Base-by-base conservation (phyloP, 2,113 vertebrate genomes). In the Ailuropoda melanoleuca region DNA sequence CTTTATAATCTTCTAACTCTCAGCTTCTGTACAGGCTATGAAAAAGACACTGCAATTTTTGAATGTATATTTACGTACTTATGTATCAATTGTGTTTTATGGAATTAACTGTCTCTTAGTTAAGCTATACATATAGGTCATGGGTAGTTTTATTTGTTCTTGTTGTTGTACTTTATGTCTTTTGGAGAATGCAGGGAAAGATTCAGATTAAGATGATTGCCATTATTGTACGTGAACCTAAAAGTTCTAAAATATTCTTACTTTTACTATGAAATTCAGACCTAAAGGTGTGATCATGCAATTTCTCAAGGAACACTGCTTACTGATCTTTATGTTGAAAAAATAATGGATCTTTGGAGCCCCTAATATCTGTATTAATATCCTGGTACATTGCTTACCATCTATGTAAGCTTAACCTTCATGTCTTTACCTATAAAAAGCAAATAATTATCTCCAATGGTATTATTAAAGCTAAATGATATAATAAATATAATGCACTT, bases 391-490 rank as follows among this genome's bases (percentile, higher is more conserved):
- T n/a, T 87, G 46, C 34, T 96, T 96, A 48, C 43, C 56, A 15
- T 58, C 53, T 88, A 55, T 77, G 12, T 78, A 88, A 97, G 15
- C 37, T 82, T 94, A 55, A 64, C 34, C 37, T 97, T 93, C 46
- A 39, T 87, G 68, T 62, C 64, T 95, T 95, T 26, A 84, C 39
- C 77, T 56, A 64, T 94, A 90, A 91, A 90, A 88, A 91, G 53
- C 26, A 97, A 90, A 72, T 88, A 96, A 88, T 93, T 93, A 78
- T 78, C 74, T 92, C 60, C 87, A 97, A 83, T 8, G 12, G 0
- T 82, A 58, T 66, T 66, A 55, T 66, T 82, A 91, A 88, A 72
- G 13, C 7, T 83, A 93, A 86, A 72, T 66, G 17, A 85, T 23
- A 60, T 88, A 96, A 95, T 91, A 88, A 88, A 82, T 93, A 93